Evolutionary conservation across 2,888 invertebrate species (phyloP), one percentile per base, ranked within the genome.

Genomic region (Hemaris fuciformis): DNA sequence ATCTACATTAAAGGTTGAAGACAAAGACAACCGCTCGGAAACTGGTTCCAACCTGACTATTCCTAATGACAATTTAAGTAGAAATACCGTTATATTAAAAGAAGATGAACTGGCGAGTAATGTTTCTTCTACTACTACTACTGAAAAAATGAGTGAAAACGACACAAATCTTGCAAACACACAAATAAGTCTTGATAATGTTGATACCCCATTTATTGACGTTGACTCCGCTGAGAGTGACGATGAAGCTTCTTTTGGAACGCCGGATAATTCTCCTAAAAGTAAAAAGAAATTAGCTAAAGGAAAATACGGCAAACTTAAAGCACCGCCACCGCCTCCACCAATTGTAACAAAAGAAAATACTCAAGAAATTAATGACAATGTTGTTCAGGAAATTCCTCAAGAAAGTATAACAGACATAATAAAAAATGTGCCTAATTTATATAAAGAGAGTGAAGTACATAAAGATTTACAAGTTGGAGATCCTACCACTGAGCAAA

Each of bases 291-390:
- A 88, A 73, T 71, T 78, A 3, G 74, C 77, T 1, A 91, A 87
- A 80, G 92, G 91, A 20, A 91, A 88, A 80, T 90, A 93, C 68
- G 91, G 91, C 1, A 93, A 93, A 80, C 73, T 79, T 18, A 92
- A 86, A 74, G 93, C 93, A 10, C 93, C 93, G 25, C 77, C 79
- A 0, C 92, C 91, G 1, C 90, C 91, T 27, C 15, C 53, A 7
- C 18, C 20, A 10, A 53, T 1, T 53, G 15, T 27, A 6, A 60
- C 65, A 72, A 59, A 62, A 70, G 65, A 68, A 34, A 53, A 45
- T 58, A 63, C 64, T 8, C 60, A 64, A 1, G 42, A 64, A 59
- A 65, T 68, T 38, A 59, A 65, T 27, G 70, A 64, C 3, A 69
- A 67, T 63, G 64, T 38, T n/a, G 38, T 25, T 34, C 2, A 38